Conservation (phyloP, 2,888 invertebrate species). For the Timandra comae region DNA sequence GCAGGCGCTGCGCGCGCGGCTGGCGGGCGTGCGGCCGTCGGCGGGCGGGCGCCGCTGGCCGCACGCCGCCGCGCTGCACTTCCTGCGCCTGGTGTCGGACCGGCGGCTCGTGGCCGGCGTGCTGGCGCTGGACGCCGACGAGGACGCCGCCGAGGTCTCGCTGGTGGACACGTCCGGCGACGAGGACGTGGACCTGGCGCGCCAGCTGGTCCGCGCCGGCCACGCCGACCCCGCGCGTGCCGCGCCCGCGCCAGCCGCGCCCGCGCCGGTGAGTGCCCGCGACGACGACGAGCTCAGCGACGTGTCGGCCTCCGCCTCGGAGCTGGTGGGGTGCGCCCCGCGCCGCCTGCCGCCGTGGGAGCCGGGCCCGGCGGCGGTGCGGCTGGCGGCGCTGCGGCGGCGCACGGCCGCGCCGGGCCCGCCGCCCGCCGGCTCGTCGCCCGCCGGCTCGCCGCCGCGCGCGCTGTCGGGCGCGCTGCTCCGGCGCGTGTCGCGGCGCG, state of each 20-base stretch:
- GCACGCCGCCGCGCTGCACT: constrained; percentile 46
- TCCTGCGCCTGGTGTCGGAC: constrained; percentile 51
- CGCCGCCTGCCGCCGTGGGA: constrained; percentile 39
- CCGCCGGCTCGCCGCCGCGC: too few species aligned
- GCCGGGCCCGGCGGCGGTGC: constrained; percentile 4
- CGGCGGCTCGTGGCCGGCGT: constrained; percentile 54
- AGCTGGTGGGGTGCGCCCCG: constrained; percentile 31
- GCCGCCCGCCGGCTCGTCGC: background rate
- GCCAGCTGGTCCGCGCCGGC: constrained; percentile 12
- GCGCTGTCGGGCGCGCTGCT: constrained; percentile 1
- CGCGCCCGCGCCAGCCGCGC: constrained; percentile 7
- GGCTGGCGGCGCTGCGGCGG: background rate
- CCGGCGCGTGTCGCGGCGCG: background rate
- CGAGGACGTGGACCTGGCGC: constrained; percentile 66
- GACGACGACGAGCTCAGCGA: too few species aligned
- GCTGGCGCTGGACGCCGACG: constrained; percentile 30
- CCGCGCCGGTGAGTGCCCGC: too few species aligned
- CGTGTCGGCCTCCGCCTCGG: too few species aligned
- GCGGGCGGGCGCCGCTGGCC: constrained; percentile 62
- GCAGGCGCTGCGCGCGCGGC: constrained; percentile 70
- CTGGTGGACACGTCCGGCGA: constrained; percentile 69
- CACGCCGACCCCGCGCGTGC: constrained; percentile 5
- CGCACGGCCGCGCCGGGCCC: background rate
- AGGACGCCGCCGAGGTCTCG: constrained; percentile 50
- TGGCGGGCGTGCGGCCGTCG: constrained; percentile 61